phyloP scores from a whole-genome alignment of 2,888 invertebrate species.

The Chirona hameri region DNA sequence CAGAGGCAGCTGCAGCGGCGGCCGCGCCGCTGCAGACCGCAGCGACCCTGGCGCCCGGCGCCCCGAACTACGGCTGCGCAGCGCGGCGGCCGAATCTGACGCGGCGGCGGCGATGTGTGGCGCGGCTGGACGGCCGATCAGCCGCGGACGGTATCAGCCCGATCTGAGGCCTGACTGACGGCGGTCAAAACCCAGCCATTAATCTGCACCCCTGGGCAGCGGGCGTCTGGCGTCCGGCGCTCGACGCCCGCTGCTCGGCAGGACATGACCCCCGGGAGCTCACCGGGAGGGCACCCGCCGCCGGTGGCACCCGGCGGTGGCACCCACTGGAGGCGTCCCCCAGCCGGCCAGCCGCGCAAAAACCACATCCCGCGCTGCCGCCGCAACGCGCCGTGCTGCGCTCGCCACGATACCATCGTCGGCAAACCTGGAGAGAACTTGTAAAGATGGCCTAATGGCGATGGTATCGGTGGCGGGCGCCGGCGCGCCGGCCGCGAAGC shows the following conservation, averaged over 20 bases:
- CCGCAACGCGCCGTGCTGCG: background rate
- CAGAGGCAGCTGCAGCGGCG: background rate
- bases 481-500: background rate
- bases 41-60: background rate
- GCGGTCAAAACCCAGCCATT: background rate
- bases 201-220: background rate
- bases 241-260: background rate
- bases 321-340: background rate
- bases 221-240: background rate
- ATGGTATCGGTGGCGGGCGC: slow-evolving; percentile 3
- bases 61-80: background rate
- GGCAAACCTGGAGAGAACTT: background rate
- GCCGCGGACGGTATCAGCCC: background rate
- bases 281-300: background rate
- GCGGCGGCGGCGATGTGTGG: background rate
- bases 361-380: background rate
- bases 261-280: background rate
- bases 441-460: slow-evolving; percentile 29
- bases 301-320: background rate
- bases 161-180: background rate
- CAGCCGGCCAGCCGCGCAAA: background rate
- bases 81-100: background rate
- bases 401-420: background rate
- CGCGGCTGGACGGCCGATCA: background rate
- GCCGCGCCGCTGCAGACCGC: background rate